Percentiles rank a stretch among this genome's conserved stretches.
These are phyloP conservation scores for Heliconius ismenius DNA, from an alignment of 2,888 invertebrate genomes.

Conservation along the genomic window DNA sequence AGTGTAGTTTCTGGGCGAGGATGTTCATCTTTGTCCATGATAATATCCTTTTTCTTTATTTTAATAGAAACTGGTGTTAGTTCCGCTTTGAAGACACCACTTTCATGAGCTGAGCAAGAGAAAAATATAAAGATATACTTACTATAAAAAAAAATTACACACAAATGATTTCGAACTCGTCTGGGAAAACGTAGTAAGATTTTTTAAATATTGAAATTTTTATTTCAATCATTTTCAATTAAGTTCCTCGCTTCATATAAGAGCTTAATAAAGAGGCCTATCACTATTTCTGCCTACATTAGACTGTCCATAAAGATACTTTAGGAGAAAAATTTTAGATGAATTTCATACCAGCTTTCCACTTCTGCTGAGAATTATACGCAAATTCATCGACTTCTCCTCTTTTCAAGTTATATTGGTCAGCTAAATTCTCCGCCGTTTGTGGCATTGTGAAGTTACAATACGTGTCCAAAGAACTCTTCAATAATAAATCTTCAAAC, in stretches of 20 bases:
- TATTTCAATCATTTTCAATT: too few species aligned
- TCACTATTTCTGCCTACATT: background rate
- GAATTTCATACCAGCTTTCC: slow-evolving; percentile 87
- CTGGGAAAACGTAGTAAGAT: too few species aligned
- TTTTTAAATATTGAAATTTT: too few species aligned
- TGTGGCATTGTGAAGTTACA: slow-evolving; percentile 97
- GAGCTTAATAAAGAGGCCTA: too few species aligned
- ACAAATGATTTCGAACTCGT: too few species aligned
- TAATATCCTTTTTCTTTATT: slow-evolving; percentile 86
- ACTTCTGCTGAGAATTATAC: slow-evolving; percentile 90
- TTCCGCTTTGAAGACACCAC: slow-evolving; percentile 94
- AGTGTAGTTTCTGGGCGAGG: slow-evolving; percentile 93
- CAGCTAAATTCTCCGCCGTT: slow-evolving; percentile 95
- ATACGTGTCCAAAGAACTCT: slow-evolving; percentile 91
- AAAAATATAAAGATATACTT: background rate
- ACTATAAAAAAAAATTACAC: too few species aligned
- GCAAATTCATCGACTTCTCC: slow-evolving; percentile 94
- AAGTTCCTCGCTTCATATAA: too few species aligned
- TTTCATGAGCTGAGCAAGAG: slow-evolving; percentile 87
- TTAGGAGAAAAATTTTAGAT: background rate
- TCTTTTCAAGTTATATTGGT: slow-evolving; percentile 88
- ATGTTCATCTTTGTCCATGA: slow-evolving; percentile 94
- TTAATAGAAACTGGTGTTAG: slow-evolving; percentile 90
- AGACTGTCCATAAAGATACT: background rate
- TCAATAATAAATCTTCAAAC: slow-evolving; percentile 90